Percentiles rank a stretch among this genome's conserved stretches.
Evolutionary conservation across 2,888 invertebrate species (phyloP).

Genomic region (Tiphia femorata): DNA sequence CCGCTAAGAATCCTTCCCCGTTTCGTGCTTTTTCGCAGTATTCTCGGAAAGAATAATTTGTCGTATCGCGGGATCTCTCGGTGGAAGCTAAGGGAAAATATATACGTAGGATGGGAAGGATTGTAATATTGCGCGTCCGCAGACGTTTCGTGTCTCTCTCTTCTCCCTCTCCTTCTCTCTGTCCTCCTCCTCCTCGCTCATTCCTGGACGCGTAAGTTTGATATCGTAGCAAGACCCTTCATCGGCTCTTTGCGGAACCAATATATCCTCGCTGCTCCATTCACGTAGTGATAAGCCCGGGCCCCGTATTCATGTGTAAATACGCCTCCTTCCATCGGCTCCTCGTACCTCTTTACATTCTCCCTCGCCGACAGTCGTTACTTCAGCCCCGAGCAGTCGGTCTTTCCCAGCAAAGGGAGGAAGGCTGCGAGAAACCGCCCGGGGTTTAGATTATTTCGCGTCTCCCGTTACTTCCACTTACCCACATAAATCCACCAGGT

Average conservation of each 20-base stretch:
- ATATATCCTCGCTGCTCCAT: conserved; percentile 49
- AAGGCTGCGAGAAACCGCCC: too few relatives aligned
- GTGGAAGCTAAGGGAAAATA: conserved; percentile 25
- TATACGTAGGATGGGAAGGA: conserved; percentile 23
- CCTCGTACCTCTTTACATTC: conserved; percentile 22
- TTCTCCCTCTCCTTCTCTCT: conserved; percentile 4
- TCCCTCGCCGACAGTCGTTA: conserved; percentile 9
- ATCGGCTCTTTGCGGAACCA: conserved; percentile 47
- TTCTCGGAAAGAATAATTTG: conserved; percentile 37
- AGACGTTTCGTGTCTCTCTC: conserved; percentile 33
- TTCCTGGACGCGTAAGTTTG: conserved; percentile 45
- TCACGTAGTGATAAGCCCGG: conserved; percentile 55
- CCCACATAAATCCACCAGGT: too few relatives aligned
- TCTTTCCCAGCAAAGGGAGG: conserved; percentile 5
- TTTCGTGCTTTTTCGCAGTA: too few relatives aligned
- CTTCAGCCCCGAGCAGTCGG: conserved; percentile 11
- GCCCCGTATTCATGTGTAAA: conserved; percentile 58
- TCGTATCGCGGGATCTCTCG: conserved; percentile 19
- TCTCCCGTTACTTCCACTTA: too few relatives aligned
- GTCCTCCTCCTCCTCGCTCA: neutral
- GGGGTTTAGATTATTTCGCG: too few relatives aligned
- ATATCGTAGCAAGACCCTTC: conserved; percentile 39
- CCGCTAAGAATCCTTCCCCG: too few relatives aligned
- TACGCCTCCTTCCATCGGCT: conserved; percentile 38
- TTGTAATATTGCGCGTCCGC: conserved; percentile 46